Evolutionary conservation across 2,888 invertebrate genomes (phyloP).

Genomic region (Aleiodes alternator): DNA sequence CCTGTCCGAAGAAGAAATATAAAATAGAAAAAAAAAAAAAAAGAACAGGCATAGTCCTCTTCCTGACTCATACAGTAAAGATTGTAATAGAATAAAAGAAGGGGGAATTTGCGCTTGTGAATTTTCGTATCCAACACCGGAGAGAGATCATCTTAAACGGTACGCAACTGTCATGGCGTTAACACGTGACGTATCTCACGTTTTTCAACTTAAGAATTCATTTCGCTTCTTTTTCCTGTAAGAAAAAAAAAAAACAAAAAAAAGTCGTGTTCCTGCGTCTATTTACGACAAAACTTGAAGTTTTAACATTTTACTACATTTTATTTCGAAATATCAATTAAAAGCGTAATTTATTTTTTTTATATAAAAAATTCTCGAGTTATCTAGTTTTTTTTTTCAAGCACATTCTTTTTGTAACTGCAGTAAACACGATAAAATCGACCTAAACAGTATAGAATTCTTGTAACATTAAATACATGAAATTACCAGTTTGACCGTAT

Average conservation of each 20-base stretch:
- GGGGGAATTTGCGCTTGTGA: not conserved
- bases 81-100: conserved; percentile 12
- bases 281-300: too few relatives aligned
- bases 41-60: conserved; percentile 41
- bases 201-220: too few relatives aligned
- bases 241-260: too few relatives aligned
- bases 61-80: conserved; percentile 42
- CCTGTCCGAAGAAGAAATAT: conserved; percentile 15
- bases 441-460: not conserved
- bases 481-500: conserved; percentile 37
- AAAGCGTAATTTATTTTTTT: not conserved
- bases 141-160: conserved; percentile 58
- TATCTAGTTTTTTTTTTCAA: not conserved
- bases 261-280: too few relatives aligned
- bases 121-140: not conserved
- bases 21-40: conserved; percentile 42
- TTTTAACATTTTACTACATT: too few relatives aligned
- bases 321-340: too few relatives aligned
- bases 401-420: not conserved
- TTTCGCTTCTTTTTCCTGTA: not conserved
- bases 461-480: conserved; percentile 1
- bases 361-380: not conserved
- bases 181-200: conserved; percentile 54
- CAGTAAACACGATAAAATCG: conserved; percentile 5
- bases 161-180: conserved; percentile 61